Conservation (phyloP, 2,113 vertebrate species). For the Telmatochromis bifrenatus region DNA sequence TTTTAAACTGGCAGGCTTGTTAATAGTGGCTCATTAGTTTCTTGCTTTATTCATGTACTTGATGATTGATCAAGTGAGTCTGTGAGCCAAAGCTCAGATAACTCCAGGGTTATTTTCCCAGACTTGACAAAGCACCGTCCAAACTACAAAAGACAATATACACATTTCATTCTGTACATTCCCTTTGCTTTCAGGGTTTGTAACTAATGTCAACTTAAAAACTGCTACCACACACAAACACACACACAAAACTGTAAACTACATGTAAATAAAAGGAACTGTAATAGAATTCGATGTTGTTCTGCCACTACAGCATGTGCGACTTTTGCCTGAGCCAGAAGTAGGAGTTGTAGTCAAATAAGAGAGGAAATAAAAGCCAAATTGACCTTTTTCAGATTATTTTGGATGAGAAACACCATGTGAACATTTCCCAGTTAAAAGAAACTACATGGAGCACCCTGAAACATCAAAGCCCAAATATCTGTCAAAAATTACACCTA, state of each 20-base stretch:
- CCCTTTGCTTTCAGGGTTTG: background rate
- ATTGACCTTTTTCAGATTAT: background rate
- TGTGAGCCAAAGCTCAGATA: background rate
- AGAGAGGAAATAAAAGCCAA: background rate
- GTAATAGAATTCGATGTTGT: background rate
- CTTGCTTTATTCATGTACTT: background rate
- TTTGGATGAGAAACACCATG: background rate
- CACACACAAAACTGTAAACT: background rate
- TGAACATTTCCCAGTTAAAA: background rate
- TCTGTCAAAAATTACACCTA: background rate
- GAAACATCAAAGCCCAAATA: conserved; percentile 26
- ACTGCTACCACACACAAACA: background rate
- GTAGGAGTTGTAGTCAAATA: background rate
- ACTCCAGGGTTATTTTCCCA: background rate
- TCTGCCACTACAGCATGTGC: background rate
- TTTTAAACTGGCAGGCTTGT: background rate
- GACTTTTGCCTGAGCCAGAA: background rate
- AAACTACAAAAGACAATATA: background rate
- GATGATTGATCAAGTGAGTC: background rate
- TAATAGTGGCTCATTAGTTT: background rate
- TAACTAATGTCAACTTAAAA: background rate
- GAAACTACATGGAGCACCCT: background rate
- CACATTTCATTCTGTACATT: background rate
- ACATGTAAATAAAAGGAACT: background rate
- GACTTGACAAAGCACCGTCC: background rate